Evolutionary conservation across 2,797 vertebrate genomes (phyloP).

Genomic region (Diplodus puntazzo): DNA sequence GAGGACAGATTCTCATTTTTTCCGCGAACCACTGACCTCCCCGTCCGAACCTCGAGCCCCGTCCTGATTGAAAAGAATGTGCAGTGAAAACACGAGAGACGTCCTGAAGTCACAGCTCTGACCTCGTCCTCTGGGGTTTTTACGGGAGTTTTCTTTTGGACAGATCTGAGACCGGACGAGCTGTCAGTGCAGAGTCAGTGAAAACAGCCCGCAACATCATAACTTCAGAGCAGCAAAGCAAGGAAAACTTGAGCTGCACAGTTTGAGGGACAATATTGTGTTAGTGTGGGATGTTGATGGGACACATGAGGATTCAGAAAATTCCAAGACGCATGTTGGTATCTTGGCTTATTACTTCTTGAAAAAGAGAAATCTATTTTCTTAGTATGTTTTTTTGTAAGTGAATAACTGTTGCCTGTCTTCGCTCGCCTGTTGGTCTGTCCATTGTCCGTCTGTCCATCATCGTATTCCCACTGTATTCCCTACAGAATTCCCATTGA

Average conservation of each 20-base stretch:
- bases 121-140: constrained; percentile 41
- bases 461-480: constrained; percentile 18
- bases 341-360: constrained; percentile 19
- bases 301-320: constrained; percentile 53
- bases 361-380: constrained; percentile 34
- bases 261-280: constrained; percentile 63
- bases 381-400: constrained; percentile 24
- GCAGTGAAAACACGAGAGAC: constrained; percentile 55
- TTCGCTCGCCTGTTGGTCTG: constrained; percentile 12
- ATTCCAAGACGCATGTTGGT: constrained; percentile 33
- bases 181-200: constrained; percentile 47
- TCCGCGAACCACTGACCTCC: constrained; percentile 12
- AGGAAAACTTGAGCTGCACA: constrained; percentile 43
- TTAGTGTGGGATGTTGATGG: constrained; percentile 52
- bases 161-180: constrained; percentile 30
- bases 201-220: constrained; percentile 42
- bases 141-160: constrained; percentile 46
- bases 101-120: constrained; percentile 37
- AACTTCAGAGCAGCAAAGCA: constrained; percentile 38
- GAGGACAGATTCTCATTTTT: not conserved
- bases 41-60: not conserved
- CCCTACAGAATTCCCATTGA: constrained; percentile 41
- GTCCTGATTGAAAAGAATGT: constrained; percentile 65
- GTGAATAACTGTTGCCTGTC: not conserved
- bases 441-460: constrained; percentile 35